Percentiles rank a stretch among this genome's conserved stretches.
These are phyloP conservation scores for Lepidothrix coronata DNA, from an alignment of 2,113 vertebrate genomes.

Conservation along the genomic window DNA sequence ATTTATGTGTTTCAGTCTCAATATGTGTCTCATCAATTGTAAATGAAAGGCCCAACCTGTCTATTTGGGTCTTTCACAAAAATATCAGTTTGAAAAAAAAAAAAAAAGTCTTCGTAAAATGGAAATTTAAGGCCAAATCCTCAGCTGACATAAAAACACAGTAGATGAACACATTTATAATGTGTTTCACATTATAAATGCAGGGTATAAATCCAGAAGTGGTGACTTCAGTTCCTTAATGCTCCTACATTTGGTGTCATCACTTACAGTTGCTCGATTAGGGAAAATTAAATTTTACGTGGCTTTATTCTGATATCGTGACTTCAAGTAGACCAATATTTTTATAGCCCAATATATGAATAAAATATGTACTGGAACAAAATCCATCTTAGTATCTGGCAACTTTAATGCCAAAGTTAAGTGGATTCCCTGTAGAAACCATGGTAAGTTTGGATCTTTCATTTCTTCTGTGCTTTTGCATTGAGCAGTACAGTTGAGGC, in stretches of 20 bases:
- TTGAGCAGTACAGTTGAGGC: background rate
- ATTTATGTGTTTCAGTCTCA: slow-evolving; percentile 52
- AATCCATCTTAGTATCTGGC: background rate
- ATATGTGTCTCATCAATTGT: background rate
- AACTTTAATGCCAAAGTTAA: background rate
- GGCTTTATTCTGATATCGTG: background rate
- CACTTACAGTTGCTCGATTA: background rate
- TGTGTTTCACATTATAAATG: background rate
- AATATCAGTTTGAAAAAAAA: background rate
- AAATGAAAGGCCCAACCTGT: background rate
- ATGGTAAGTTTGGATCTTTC: background rate
- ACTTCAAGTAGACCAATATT: background rate
- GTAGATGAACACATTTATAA: background rate
- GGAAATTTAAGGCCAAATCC: background rate
- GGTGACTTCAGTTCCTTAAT: background rate
- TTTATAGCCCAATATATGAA: background rate
- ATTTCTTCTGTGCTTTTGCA: background rate
- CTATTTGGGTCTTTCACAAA: background rate
- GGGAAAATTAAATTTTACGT: background rate
- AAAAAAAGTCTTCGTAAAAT: background rate
- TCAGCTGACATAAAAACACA: background rate
- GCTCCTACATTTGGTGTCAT: background rate
- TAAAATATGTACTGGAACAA: background rate
- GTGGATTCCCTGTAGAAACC: background rate
- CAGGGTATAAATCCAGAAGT: background rate